phyloP scores from a whole-genome alignment of 2,888 invertebrate genomes.

The Andrena camellia region DNA sequence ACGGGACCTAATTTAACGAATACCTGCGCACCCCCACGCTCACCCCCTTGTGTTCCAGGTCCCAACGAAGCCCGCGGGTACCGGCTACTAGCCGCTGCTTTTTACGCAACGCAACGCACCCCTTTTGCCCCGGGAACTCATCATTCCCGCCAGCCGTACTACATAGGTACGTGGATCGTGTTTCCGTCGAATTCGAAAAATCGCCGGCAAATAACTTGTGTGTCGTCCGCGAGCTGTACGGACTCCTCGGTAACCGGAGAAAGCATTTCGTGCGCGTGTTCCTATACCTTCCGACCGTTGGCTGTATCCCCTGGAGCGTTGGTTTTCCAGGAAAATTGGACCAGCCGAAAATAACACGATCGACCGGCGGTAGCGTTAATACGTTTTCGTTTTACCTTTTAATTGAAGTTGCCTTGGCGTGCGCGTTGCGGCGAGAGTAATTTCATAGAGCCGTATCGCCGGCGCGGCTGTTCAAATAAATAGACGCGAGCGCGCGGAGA shows the following conservation, averaged over 20 bases:
- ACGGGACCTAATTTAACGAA: slow-evolving; percentile 63
- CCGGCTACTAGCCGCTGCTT: background rate
- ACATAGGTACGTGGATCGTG: background rate
- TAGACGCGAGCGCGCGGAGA: background rate
- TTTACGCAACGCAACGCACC: slow-evolving; percentile 10
- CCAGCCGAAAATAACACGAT: slow-evolving; percentile 19
- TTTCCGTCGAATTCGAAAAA: background rate
- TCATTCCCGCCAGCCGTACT: background rate
- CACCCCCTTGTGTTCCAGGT: background rate
- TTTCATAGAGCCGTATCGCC: slow-evolving; percentile 11
- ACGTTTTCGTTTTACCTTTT: slow-evolving; percentile 31
- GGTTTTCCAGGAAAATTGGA: slow-evolving; percentile 12
- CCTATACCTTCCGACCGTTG: background rate
- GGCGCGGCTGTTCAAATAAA: slow-evolving; percentile 16
- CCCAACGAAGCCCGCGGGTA: background rate
- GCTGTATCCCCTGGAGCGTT: background rate
- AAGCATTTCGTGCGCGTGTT: background rate
- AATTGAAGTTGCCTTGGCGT: slow-evolving; percentile 26
- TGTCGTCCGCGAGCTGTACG: too few species aligned
- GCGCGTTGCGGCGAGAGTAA: slow-evolving; percentile 20
- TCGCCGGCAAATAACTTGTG: background rate
- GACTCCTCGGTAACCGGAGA: too few species aligned
- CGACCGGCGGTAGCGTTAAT: slow-evolving; percentile 10
- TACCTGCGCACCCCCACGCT: slow-evolving; percentile 23
- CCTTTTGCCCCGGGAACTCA: slow-evolving; percentile 12